Percentiles rank a stretch among this genome's conserved stretches.
These are phyloP conservation scores for Rhagonycha lutea DNA, from an alignment of 2,888 invertebrate species.

Conservation along the genomic window DNA sequence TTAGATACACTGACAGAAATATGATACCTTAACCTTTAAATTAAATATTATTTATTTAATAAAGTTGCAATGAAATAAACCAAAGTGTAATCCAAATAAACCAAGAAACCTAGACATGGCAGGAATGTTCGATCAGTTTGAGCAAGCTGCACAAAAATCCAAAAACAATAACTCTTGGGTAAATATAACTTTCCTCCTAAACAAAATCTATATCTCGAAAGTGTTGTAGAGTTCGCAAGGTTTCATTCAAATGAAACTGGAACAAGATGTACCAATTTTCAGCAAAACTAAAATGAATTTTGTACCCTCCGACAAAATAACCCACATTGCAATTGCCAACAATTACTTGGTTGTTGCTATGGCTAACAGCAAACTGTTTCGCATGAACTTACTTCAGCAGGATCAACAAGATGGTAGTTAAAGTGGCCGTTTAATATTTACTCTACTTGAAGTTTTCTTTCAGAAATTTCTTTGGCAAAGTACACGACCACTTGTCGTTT, in stretches of 20 bases:
- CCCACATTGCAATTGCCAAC: constrained; percentile 79
- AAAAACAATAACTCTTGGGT: constrained; percentile 47
- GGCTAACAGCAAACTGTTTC: constrained; percentile 78
- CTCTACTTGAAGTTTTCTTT: constrained; percentile 42
- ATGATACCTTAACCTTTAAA: background rate
- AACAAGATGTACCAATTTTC: constrained; percentile 84
- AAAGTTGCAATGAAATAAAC: background rate
- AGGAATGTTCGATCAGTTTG: constrained; percentile 83
- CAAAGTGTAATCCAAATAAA: background rate
- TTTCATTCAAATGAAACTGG: constrained; percentile 63
- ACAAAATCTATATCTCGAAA: background rate
- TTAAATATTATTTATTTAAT: background rate
- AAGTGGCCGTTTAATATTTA: background rate
- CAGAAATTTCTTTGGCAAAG: constrained; percentile 76
- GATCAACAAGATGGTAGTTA: constrained; percentile 75
- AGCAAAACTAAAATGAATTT: constrained; percentile 82
- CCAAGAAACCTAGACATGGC: constrained; percentile 64
- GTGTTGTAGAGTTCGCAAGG: constrained; percentile 55
- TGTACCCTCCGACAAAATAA: constrained; percentile 77
- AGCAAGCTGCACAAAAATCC: constrained; percentile 71
- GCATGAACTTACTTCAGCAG: constrained; percentile 80
- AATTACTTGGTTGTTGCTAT: constrained; percentile 83
- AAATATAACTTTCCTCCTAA: background rate
- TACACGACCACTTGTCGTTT: constrained; percentile 64
- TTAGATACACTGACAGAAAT: background rate